These are phyloP conservation scores for Calameuta filiformis DNA, from an alignment of 2,888 invertebrate species.

Conservation along the genomic window DNA sequence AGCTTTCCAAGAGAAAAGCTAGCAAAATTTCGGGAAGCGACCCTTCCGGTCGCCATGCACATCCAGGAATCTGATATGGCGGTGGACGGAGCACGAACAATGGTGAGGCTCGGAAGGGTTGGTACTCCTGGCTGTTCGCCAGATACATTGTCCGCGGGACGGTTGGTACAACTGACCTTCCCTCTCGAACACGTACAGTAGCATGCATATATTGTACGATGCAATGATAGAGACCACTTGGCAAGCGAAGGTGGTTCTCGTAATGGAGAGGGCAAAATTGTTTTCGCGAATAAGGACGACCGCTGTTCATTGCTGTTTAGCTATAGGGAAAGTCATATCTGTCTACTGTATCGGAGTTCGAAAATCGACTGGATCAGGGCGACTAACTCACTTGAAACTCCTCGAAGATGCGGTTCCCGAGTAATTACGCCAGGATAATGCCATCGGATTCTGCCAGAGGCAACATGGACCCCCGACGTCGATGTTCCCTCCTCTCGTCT, in stretches of 20 bases:
- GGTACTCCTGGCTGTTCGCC: constrained; percentile 51
- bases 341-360: neutral
- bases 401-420: neutral
- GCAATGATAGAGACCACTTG: constrained; percentile 45
- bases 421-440: neutral
- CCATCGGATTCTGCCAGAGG: neutral
- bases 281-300: constrained; percentile 29
- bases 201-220: constrained; percentile 39
- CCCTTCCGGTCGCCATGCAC: constrained; percentile 38
- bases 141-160: constrained; percentile 54
- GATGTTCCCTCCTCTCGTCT: neutral
- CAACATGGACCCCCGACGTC: neutral
- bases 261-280: constrained; percentile 41
- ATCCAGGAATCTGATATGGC: constrained; percentile 42
- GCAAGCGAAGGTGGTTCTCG: constrained; percentile 32
- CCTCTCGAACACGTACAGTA: constrained; percentile 24
- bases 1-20: neutral
- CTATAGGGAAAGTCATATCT: neutral
- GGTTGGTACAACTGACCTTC: constrained; percentile 49
- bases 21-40: constrained; percentile 32
- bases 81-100: constrained; percentile 48
- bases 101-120: constrained; percentile 52
- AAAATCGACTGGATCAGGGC: neutral
- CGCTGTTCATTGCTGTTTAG: neutral
- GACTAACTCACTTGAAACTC: neutral